phyloP scores from a whole-genome alignment of 2,113 vertebrate genomes.

The Seriola quinqueradiata region DNA sequence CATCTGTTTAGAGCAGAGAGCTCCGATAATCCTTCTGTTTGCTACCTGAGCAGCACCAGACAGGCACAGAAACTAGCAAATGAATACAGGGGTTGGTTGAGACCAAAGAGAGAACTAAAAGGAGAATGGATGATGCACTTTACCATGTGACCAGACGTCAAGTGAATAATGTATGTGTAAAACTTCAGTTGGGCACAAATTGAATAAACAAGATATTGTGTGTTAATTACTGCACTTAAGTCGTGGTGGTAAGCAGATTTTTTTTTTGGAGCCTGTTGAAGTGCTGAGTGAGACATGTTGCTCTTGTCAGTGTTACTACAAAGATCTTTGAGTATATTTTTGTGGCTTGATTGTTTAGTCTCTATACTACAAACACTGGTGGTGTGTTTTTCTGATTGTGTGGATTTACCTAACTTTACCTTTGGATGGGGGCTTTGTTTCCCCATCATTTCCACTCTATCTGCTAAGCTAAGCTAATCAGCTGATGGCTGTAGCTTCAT shows the following conservation, averaged over 20 bases:
- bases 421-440: not conserved
- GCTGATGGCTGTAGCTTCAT: not conserved
- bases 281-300: not conserved
- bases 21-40: not conserved
- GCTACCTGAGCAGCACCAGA: not conserved
- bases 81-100: not conserved
- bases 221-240: not conserved
- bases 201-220: too few relatives aligned
- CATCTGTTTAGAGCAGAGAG: not conserved
- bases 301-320: not conserved
- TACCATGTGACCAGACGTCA: not conserved
- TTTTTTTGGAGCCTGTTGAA: not conserved
- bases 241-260: too few relatives aligned
- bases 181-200: too few relatives aligned
- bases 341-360: not conserved
- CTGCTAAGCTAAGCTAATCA: too few relatives aligned
- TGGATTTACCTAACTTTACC: not conserved
- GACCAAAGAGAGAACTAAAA: not conserved
- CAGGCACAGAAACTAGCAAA: not conserved
- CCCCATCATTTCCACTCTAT: not conserved
- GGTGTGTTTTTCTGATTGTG: too few relatives aligned
- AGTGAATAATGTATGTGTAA: not conserved
- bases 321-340: not conserved
- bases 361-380: not conserved
- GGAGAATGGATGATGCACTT: not conserved